These are phyloP conservation scores for Ptychobarbus kaznakovi DNA, from an alignment of 2,797 vertebrate species.

Conservation along the genomic window DNA sequence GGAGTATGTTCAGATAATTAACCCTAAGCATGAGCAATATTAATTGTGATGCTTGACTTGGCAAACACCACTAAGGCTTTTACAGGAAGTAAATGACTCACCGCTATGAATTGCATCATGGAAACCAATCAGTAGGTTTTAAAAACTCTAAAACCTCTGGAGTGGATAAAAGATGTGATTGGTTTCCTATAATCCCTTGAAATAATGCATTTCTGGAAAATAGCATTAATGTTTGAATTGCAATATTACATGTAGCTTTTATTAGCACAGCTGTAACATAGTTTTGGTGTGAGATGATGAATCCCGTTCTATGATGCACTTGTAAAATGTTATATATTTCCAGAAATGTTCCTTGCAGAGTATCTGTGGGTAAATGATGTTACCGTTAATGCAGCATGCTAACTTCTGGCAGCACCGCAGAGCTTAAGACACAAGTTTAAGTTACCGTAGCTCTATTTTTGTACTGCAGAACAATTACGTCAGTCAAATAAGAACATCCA, in stretches of 20 bases:
- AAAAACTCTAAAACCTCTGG: not conserved
- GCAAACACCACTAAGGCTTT: not conserved
- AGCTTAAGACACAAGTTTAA: not conserved
- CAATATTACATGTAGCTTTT: not conserved
- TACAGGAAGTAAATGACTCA: not conserved
- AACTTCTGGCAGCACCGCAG: not conserved
- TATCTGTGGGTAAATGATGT: not conserved
- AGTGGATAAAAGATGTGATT: constrained; percentile 17
- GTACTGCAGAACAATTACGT: constrained; percentile 5
- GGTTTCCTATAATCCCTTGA: constrained; percentile 8
- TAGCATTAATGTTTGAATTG: not conserved
- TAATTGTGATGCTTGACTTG: not conserved
- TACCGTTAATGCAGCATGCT: not conserved
- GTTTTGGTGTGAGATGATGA: not conserved
- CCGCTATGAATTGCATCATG: not conserved
- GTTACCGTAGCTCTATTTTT: not conserved
- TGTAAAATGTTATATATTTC: not conserved
- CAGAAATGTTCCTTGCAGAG: not conserved
- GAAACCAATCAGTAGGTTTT: constrained; percentile 10
- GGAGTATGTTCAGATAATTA: not conserved
- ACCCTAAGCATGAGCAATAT: not conserved
- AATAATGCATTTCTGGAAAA: constrained; percentile 4
- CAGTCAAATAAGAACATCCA: constrained; percentile 9
- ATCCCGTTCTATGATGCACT: not conserved
- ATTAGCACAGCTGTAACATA: not conserved